Evolutionary conservation across 1,140 invertebrate species (phyloP), one percentile per base, ranked within the genome.

Genomic region (Drosophila lacertosa): DNA sequence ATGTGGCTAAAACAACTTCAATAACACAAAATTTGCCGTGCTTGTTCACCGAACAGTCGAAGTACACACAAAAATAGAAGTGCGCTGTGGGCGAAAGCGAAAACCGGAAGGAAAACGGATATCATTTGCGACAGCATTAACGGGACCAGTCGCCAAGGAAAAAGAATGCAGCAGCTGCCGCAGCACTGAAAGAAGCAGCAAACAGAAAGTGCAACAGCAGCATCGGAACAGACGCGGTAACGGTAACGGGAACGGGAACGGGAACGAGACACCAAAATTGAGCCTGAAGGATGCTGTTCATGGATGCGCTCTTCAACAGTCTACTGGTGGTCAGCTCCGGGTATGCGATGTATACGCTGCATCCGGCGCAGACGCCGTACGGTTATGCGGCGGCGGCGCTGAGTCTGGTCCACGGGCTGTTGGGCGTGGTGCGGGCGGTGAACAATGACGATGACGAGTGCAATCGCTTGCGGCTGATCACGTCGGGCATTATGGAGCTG

Each of bases 231-330:
- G 20, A 2, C 2, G 20, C 20, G 4, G 20, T 4, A 22, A 4
- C 20, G 4, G 20, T 4, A 22, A 2, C 20, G 20, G 20, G 20
- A 22, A 2, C 20, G 2, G 20, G 20, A 2, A 2, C 11, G 6
- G 35, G 44, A 6, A 53, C 15, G 10, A 16, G 22, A n/a, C n/a
- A n/a, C n/a, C n/a, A n/a, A n/a, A n/a, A n/a, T n/a, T n/a, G n/a
- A n/a, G n/a, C n/a, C n/a, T 4, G 20, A 66, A 48, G 15, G 15
- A 84, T 86, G 81, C 66, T 78, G 1, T 51, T 82, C 22, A 72
- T 86, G 77, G 82, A 88, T 29, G 82, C 82, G 5, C 51, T 88
- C 4, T 82, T 88, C 33, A 90, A 90, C 37, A 82, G 83, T 13
- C 51, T 90, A 55, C 42, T 90, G 44, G 78, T 78, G 24, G 89